A percentile compares a stretch with the other conserved stretches of the same genome.
Evolutionary conservation across 2,888 invertebrate genomes (phyloP).

Genomic region (Conops quadrifasciatus): DNA sequence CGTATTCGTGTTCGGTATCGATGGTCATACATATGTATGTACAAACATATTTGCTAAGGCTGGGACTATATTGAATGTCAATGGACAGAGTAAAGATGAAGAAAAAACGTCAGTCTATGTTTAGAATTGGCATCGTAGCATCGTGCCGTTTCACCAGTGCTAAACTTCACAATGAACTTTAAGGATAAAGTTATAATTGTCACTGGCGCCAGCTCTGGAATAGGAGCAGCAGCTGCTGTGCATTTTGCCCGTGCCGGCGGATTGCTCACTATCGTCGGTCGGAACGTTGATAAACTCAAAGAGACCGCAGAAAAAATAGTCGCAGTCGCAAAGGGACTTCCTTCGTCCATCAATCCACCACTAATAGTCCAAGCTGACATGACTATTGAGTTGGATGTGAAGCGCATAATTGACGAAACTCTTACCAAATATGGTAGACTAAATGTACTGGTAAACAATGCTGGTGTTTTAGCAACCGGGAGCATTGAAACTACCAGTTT

Average conservation of each 20-base stretch:
- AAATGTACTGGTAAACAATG: conserved; percentile 89
- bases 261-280: conserved; percentile 72
- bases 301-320: conserved; percentile 70
- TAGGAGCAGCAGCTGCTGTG: conserved; percentile 76
- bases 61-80: too few relatives aligned
- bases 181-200: conserved; percentile 71
- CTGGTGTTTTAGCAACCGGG: conserved; percentile 84
- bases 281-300: conserved; percentile 72
- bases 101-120: too few relatives aligned
- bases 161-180: conserved; percentile 67
- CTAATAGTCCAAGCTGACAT: conserved; percentile 76
- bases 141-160: neutral
- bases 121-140: too few relatives aligned
- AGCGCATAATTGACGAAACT: conserved; percentile 76
- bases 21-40: neutral
- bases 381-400: conserved; percentile 76
- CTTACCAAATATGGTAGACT: conserved; percentile 78
- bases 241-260: conserved; percentile 75
- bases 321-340: neutral
- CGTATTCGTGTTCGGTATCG: too few relatives aligned
- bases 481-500: conserved; percentile 85
- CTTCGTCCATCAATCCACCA: conserved; percentile 58
- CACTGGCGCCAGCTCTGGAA: conserved; percentile 79
- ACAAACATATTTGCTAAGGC: neutral
- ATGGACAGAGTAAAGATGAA: too few relatives aligned